A percentile compares a stretch with the other conserved stretches of the same genome.
These are phyloP conservation scores for Cyanocitta stelleri DNA, from an alignment of 2,113 vertebrate genomes.

Conservation along the genomic window DNA sequence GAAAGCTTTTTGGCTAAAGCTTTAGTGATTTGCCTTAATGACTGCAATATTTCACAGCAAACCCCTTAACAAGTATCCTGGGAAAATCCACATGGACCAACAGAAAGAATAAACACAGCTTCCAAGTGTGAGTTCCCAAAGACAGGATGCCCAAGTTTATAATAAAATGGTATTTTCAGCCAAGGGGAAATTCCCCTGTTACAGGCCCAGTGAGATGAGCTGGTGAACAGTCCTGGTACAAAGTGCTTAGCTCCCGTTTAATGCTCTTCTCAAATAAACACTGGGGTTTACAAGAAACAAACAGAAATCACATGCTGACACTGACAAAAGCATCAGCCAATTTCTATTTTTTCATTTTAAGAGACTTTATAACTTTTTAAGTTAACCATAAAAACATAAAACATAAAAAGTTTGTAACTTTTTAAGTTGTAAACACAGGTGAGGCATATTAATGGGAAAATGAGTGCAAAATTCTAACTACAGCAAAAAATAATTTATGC, in stretches of 20 bases:
- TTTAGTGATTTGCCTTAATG: slow-evolving; percentile 23
- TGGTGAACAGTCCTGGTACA: not conserved
- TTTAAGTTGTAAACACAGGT: not conserved
- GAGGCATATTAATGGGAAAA: not conserved
- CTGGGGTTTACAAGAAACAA: not conserved
- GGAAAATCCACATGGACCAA: not conserved
- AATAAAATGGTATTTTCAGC: not conserved
- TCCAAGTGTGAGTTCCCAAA: not conserved
- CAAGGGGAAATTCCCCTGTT: not conserved
- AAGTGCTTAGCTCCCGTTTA: not conserved
- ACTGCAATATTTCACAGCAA: slow-evolving; percentile 29
- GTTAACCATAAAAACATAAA: not conserved
- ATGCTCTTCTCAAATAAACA: not conserved
- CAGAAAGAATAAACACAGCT: not conserved
- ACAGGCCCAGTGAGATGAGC: not conserved
- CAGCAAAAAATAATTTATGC: slow-evolving; percentile 26
- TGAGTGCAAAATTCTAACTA: not conserved
- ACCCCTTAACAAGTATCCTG: not conserved
- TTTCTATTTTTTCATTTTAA: not conserved
- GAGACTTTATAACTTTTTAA: not conserved
- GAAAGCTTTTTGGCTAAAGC: not conserved
- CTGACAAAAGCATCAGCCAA: not conserved
- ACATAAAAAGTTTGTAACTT: not conserved
- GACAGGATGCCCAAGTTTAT: not conserved
- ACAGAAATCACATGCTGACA: not conserved